Percentiles rank a stretch among this genome's conserved stretches.
Evolutionary conservation across 2,797 vertebrate species (phyloP).

Genomic region (Lepilemur septentrionalis): DNA sequence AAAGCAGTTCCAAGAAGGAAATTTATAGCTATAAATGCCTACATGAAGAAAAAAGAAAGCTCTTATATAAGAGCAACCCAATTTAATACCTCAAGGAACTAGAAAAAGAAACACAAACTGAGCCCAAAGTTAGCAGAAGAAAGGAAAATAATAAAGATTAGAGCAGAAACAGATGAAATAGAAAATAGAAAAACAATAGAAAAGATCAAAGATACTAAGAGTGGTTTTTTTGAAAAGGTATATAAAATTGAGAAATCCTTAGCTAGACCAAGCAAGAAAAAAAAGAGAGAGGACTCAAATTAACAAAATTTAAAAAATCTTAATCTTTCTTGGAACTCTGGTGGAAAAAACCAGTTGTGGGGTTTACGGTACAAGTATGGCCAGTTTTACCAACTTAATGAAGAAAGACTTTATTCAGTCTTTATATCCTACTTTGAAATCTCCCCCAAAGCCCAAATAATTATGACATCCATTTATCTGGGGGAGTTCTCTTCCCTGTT

Average conservation of each 20-base stretch:
- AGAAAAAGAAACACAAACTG: background rate
- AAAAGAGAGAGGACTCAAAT: background rate
- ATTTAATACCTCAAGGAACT: background rate
- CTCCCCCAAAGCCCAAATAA: background rate
- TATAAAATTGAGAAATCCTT: background rate
- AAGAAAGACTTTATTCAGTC: background rate
- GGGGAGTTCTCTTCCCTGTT: background rate
- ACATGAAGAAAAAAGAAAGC: background rate
- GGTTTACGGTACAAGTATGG: background rate
- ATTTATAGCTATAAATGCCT: background rate
- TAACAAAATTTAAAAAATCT: background rate
- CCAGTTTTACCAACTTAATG: background rate
- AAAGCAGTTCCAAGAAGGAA: background rate
- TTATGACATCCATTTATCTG: background rate
- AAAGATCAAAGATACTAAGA: background rate
- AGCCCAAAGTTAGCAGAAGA: background rate
- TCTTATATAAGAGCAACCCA: background rate
- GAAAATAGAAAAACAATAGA: background rate
- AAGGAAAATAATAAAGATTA: background rate
- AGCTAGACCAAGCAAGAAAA: background rate
- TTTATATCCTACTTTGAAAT: background rate
- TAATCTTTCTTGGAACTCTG: background rate
- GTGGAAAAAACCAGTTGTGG: background rate
- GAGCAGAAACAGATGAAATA: background rate
- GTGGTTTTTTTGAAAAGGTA: background rate